Base-by-base conservation (phyloP, 2,888 invertebrate genomes). In the Heliconius charithonia region DNA sequence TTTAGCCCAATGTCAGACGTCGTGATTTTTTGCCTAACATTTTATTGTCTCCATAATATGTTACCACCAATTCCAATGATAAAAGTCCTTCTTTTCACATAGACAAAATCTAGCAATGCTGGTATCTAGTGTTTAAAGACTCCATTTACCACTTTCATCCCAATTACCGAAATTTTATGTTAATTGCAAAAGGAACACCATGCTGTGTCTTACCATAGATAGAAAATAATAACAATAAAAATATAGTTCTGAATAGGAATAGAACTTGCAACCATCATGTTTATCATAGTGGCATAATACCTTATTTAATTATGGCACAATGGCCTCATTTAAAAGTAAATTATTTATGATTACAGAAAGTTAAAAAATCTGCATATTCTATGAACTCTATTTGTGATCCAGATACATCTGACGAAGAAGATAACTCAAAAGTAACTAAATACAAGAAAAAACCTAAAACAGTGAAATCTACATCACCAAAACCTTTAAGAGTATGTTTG, bases 361-460 rank as follows among this genome's bases (percentile, higher is more conserved):
- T 90, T 0, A 90, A 88, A 73, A 89, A 86, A 67, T 86, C 89
- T 77, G 80, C 77, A 41, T 72, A 87, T 22, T 85, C 88, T 32
- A 89, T 92, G 80, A 85, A 92, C 78, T 90, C 92, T 27, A 87
- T 96, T 70, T 96, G 95, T 90, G 96, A 96, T 86, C 94, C 96
- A 12, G 96, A 96, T 81, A 95, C 95, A 80, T 96, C 96, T 75
- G 95, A 94, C 85, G 94, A 95, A 83, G 93, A 93, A 69, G 83
- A 59, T 16, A 81, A 79, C 16, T 78, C 78, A 22, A 79, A 81
- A 37, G 79, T 69, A 32, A 83, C 81, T 63, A 62, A 75, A 70
- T 69, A 66, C n/a, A 80, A 62, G 45, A 79, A 74, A 13, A 78
- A 81, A 75, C 63, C 74, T 27, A 77, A 71, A 22, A 87, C 81